Evolutionary conservation across 2,797 vertebrate species (phyloP).

Genomic region (Graptemys geographica): DNA sequence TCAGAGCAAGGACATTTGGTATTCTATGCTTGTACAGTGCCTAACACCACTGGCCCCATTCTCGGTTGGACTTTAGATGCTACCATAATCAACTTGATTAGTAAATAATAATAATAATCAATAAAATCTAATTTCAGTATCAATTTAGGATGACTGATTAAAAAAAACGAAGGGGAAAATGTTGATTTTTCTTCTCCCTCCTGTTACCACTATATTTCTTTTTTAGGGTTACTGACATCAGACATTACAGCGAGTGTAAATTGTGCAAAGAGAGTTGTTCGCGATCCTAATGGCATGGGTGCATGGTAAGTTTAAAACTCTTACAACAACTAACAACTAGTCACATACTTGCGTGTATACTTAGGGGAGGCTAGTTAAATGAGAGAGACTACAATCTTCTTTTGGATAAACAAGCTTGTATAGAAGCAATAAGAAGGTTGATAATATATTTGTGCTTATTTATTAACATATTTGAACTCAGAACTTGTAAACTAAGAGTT

Average conservation of each 20-base stretch:
- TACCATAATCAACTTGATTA: not conserved
- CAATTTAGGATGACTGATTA: not conserved
- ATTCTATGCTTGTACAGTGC: accelerated
- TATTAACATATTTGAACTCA: not conserved
- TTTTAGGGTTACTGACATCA: slow-evolving; percentile 49
- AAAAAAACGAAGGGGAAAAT: not conserved
- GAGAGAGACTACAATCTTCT: not conserved
- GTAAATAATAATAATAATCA: not conserved
- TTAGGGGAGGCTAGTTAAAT: not conserved
- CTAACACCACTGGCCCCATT: accelerated
- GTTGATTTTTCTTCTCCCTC: no score
- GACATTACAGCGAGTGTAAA: slow-evolving; percentile 46
- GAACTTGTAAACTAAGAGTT: not conserved
- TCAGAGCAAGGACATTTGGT: not conserved
- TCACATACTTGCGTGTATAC: not conserved
- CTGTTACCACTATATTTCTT: not conserved
- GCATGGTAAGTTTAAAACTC: slow-evolving; percentile 65
- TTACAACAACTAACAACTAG: not conserved
- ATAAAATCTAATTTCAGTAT: not conserved
- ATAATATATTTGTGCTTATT: no score
- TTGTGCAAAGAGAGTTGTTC: slow-evolving; percentile 68
- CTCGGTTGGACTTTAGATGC: not conserved
- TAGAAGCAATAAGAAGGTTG: not conserved
- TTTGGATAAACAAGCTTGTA: no score
- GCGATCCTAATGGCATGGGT: slow-evolving; percentile 48